These are phyloP conservation scores for Drosophila pruinosa DNA, from an alignment of 1,140 invertebrate species.

Conservation along the genomic window DNA sequence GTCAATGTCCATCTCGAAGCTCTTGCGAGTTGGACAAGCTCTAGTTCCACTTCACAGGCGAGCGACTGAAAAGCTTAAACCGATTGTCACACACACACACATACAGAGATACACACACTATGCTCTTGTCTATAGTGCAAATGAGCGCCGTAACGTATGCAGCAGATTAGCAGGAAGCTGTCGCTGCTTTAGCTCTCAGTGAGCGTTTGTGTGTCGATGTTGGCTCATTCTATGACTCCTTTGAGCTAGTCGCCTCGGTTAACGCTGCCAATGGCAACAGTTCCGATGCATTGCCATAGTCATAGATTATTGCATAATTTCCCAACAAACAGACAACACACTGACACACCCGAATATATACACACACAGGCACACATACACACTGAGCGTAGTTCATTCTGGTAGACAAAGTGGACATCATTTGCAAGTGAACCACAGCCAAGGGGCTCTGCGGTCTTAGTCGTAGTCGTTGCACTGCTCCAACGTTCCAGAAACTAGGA, in stretches of 20 bases:
- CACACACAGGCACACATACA: not conserved
- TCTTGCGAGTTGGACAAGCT: slow-evolving; percentile 21
- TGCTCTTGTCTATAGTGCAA: slow-evolving; percentile 1
- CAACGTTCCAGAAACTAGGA: too few species aligned
- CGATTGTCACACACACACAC: slow-evolving; percentile 45
- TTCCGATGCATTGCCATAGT: slow-evolving; percentile 56
- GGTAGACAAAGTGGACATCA: slow-evolving; percentile 57
- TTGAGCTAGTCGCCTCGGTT: slow-evolving; percentile 56
- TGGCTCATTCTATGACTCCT: slow-evolving; percentile 32
- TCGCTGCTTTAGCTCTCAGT: slow-evolving; percentile 11
- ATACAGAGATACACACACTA: slow-evolving; percentile 27
- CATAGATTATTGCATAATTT: slow-evolving; percentile 80
- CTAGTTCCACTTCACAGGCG: slow-evolving; percentile 40
- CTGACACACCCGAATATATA: slow-evolving; percentile 1
- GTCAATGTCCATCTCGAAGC: slow-evolving; percentile 44
- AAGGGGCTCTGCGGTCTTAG: not conserved
- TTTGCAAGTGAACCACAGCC: slow-evolving; percentile 62
- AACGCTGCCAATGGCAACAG: slow-evolving; percentile 67
- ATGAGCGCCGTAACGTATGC: slow-evolving; percentile 62
- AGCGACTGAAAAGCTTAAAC: slow-evolving; percentile 54
- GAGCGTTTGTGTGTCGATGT: not conserved
- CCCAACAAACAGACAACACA: slow-evolving; percentile 32
- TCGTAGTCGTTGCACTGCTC: not conserved
- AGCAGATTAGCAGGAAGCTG: slow-evolving; percentile 55
- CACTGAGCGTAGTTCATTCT: not conserved